Evolutionary conservation across 1,140 invertebrate genomes (phyloP), one percentile per base, ranked within the genome.

Genomic region (Wiebesia pumilae): DNA sequence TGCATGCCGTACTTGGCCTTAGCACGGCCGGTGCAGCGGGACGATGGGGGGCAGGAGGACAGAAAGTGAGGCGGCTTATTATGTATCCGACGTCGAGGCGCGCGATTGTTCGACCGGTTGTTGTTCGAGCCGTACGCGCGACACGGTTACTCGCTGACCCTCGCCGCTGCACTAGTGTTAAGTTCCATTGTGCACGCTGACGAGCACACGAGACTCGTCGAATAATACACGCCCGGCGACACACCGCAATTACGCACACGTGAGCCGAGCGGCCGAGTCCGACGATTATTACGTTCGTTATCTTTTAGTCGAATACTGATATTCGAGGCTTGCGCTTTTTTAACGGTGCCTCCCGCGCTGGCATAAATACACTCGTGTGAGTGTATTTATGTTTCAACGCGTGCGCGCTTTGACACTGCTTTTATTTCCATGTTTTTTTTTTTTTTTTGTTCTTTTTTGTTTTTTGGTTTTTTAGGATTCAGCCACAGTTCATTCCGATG

Each of bases 161-260:
- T 90, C 89, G 89, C 91, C 87, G 14, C 40, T 24, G 14, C 7
- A 27, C 51, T 40, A 89, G 89, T 91, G 91, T 92, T 91, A 93
- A 92, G 92, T 92, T 93, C 91, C 89, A 91, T 91, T 92, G 90
- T 91, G 88, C 90, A 87, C 89, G 90, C 88, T 91, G 91, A 90
- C 90, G 89, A 90, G 89, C 88, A 91, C 89, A 91, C 88, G 88
- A 88, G 88, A 88, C 88, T 90, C 89, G 89, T 89, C 89, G 88
- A 87, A 89, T 89, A 87, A 91, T 90, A 89, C 88, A 89, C 87
- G 87, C 81, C 85, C 87, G 88, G 71, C 82, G 88, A 78, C 87
- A 83, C 83, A 75, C 77, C 67, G 73, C 88, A 88, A 88, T 89
- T 89, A 89, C 87, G 88, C 84, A 51, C 87, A 71, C 69, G 87